phyloP scores from a whole-genome alignment of 1,140 invertebrate species.

The Drosophila santomea region DNA sequence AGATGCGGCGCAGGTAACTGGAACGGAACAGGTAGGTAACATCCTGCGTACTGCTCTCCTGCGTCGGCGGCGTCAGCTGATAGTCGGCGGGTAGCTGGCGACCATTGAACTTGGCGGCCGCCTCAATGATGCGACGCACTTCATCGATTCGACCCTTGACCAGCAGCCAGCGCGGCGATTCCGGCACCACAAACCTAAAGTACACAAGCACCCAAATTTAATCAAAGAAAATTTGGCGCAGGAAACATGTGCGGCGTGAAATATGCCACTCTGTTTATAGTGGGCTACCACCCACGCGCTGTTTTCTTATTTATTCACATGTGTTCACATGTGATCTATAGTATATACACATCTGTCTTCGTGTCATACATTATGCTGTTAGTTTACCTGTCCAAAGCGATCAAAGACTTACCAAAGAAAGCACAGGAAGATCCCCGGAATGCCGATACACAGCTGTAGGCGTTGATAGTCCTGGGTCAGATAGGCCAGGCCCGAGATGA shows the following conservation, averaged over 20 bases:
- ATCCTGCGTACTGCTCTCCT: slow-evolving; percentile 85
- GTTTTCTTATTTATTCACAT: slow-evolving; percentile 53
- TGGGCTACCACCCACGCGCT: slow-evolving; percentile 57
- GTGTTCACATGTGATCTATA: slow-evolving; percentile 30
- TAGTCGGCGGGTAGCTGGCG: slow-evolving; percentile 87
- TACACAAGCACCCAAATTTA: background rate
- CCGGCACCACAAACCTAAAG: slow-evolving; percentile 90
- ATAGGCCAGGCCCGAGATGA: slow-evolving; percentile 89
- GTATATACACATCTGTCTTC: slow-evolving; percentile 11
- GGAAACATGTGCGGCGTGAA: slow-evolving; percentile 41
- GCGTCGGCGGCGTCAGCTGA: slow-evolving; percentile 85
- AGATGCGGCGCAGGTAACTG: slow-evolving; percentile 87
- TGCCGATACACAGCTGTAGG: slow-evolving; percentile 89
- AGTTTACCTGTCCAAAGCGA: slow-evolving; percentile 44
- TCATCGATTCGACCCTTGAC: slow-evolving; percentile 89
- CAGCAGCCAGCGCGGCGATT: slow-evolving; percentile 94
- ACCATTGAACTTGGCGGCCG: slow-evolving; percentile 89
- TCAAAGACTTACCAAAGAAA: slow-evolving; percentile 87
- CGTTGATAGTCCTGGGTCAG: slow-evolving; percentile 90
- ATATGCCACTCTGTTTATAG: slow-evolving; percentile 52
- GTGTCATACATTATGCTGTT: background rate
- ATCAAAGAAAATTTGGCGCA: slow-evolving; percentile 20
- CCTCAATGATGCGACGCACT: slow-evolving; percentile 89
- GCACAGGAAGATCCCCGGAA: slow-evolving; percentile 89
- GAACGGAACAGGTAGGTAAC: slow-evolving; percentile 88